phyloP scores from a whole-genome alignment of 2,113 vertebrate species.

The Semicossyphus pulcher region DNA sequence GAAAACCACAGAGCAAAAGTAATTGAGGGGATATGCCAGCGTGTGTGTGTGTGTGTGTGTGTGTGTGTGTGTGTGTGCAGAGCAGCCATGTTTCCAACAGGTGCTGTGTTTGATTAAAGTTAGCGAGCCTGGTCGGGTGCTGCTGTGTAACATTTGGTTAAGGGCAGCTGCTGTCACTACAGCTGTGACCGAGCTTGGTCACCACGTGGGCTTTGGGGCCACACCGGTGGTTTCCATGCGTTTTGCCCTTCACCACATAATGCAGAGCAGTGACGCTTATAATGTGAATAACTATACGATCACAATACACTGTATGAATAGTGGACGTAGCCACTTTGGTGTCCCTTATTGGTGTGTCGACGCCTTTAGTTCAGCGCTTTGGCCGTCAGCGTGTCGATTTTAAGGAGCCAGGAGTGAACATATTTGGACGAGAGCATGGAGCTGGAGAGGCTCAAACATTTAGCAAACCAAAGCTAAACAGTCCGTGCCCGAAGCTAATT shows the following conservation, averaged over 20 bases:
- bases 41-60: constrained; percentile 11
- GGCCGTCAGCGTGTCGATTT: too few relatives aligned
- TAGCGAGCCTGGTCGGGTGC: constrained; percentile 56
- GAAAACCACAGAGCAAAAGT: constrained; percentile 15
- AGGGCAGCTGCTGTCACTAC: constrained; percentile 73
- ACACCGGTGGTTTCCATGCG: not conserved
- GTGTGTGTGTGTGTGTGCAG: constrained; percentile 21
- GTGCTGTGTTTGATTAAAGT: constrained; percentile 74
- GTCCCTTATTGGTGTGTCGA: not conserved
- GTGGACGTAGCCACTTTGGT: not conserved
- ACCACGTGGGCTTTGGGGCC: constrained; percentile 49
- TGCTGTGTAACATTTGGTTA: constrained; percentile 72
- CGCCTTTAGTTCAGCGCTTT: too few relatives aligned
- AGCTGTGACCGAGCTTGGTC: constrained; percentile 65
- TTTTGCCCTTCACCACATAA: not conserved
- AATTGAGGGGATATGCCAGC: not conserved
- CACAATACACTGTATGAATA: too few relatives aligned
- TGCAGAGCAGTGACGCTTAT: not conserved
- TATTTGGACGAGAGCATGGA: too few relatives aligned
- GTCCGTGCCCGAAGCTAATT: too few relatives aligned
- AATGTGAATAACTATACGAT: not conserved
- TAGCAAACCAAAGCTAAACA: too few relatives aligned
- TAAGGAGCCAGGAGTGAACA: too few relatives aligned
- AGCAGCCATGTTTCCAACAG: constrained; percentile 71
- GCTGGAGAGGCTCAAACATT: too few relatives aligned